Evolutionary conservation across 2,888 invertebrate species (phyloP), one percentile per base, ranked within the genome.

Genomic region (Xanthorhoe spadicearia): DNA sequence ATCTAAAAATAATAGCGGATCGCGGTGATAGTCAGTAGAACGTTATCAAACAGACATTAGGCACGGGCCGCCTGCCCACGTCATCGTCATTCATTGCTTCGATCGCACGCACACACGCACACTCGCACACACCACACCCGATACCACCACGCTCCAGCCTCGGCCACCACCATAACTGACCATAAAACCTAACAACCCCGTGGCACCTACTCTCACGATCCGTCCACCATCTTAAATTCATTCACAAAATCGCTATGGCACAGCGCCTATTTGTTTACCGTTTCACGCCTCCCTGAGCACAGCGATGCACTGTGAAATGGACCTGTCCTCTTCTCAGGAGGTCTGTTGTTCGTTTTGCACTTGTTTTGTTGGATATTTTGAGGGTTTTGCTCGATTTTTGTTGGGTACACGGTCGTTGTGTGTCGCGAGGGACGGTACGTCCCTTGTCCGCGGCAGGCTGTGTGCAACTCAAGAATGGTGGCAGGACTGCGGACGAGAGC

Each of bases 201-300:
- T 78, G 82, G 81, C 82, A 79, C 80, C 77, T 77, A 82, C 83
- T 81, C 81, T 83, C 86, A 84, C 83, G 76, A 78, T 74, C 70
- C 85, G 87, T 85, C 92, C 91, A 89, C 92, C 92, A 93, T 93
- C 88, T 92, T 93, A 92, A 89, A 86, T 92, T 92, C 92, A 93
- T 93, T 93, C 92, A 93, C 92, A 92, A 93, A 92, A 89, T 89
- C 85, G 86, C 88, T 88, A 83, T 84, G 80, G 79, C 84, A 85
- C 74, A 84, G 73, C 77, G 69, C 79, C 78, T 88, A 88, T 89
- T 92, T 91, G 86, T 92, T 91, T 92, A 92, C 91, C 87, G 85
- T 86, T 87, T 88, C 75, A 79, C 85, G 83, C 85, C 80, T 83
- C 76, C 73, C 74, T 80, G 81, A 80, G 74, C 84, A 80, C 80